Evolutionary conservation across 2,797 vertebrate genomes (phyloP).

Genomic region (Onychomys arenicola): DNA sequence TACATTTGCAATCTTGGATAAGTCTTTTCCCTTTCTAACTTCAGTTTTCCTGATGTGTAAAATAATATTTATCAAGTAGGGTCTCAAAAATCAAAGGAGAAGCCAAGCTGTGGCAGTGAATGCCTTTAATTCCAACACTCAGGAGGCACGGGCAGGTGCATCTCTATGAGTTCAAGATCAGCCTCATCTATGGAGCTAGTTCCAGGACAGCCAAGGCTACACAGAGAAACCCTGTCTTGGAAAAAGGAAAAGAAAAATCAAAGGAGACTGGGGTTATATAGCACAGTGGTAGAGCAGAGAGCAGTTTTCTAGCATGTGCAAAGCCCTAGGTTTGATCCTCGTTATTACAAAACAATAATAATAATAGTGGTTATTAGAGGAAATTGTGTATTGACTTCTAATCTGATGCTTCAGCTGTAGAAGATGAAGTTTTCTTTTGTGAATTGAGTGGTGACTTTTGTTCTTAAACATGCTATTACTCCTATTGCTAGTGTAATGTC

Average conservation of each 20-base stretch:
- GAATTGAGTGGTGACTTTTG: neutral
- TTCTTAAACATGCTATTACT: neutral
- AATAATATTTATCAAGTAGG: neutral
- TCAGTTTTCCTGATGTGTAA: neutral
- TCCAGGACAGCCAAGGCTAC: neutral
- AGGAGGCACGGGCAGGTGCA: neutral
- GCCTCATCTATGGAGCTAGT: neutral
- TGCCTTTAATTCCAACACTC: neutral
- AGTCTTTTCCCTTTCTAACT: neutral
- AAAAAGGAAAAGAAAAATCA: neutral
- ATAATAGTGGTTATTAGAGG: neutral
- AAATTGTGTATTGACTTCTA: neutral
- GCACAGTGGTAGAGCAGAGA: neutral
- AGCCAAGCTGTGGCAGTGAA: too few relatives aligned
- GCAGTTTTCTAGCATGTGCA: neutral
- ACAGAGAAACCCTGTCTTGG: neutral
- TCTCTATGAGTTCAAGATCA: neutral
- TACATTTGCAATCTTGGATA: neutral
- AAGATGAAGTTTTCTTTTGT: neutral
- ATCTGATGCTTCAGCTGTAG: neutral
- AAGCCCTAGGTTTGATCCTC: neutral
- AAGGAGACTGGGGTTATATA: neutral
- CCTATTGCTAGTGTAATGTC: constrained; percentile 90
- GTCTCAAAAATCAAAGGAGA: neutral
- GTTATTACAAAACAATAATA: neutral